phyloP scores from a whole-genome alignment of 2,113 vertebrate genomes.

The Smithornis capensis region DNA sequence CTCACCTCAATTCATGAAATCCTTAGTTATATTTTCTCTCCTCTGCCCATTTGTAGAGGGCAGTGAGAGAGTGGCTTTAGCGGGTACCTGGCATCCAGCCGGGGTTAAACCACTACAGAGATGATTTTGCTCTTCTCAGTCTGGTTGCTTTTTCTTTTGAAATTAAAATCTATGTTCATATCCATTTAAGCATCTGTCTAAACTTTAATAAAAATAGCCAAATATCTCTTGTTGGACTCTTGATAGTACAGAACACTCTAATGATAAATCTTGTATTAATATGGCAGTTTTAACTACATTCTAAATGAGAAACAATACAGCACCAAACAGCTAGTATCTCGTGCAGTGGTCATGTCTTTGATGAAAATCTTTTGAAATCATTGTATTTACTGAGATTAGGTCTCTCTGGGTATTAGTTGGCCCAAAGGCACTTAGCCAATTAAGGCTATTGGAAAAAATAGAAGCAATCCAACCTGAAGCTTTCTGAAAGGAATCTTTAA shows the following conservation, averaged over 20 bases:
- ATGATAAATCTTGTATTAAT: background rate
- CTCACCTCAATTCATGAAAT: no score
- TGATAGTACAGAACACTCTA: background rate
- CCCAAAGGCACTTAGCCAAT: constrained; percentile 65
- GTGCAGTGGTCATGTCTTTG: constrained; percentile 40
- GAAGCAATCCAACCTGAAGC: constrained; percentile 31
- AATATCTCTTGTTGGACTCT: background rate
- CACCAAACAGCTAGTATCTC: background rate
- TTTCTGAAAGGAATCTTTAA: constrained; percentile 52
- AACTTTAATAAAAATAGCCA: background rate
- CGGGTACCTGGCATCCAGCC: no score
- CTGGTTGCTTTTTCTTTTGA: background rate
- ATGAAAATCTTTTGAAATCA: constrained; percentile 61
- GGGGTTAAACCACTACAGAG: no score
- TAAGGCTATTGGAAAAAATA: constrained; percentile 54
- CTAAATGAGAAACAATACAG: background rate
- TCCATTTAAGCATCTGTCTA: background rate
- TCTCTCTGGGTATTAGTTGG: constrained; percentile 52
- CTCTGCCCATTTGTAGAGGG: no score
- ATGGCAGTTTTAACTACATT: background rate
- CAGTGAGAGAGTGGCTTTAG: no score
- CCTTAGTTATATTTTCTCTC: no score
- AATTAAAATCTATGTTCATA: background rate
- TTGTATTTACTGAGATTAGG: constrained; percentile 53
- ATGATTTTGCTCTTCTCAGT: background rate